phyloP scores from a whole-genome alignment of 1,140 invertebrate genomes.

The Sitobion miscanthi region DNA sequence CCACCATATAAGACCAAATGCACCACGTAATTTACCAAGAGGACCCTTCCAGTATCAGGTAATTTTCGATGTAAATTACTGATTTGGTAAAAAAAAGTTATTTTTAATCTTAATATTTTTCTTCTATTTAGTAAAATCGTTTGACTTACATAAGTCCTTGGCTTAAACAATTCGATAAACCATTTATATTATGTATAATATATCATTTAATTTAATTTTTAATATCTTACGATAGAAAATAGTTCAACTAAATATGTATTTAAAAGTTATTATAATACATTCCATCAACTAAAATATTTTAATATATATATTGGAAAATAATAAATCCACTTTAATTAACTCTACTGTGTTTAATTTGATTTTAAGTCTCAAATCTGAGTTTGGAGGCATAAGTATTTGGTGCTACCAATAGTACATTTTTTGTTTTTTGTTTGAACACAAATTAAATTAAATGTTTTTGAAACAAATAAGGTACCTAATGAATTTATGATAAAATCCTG shows the following conservation, averaged over 20 bases:
- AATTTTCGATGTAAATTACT: constrained; percentile 50
- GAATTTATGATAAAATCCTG: neutral
- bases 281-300: neutral
- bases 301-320: neutral
- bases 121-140: neutral
- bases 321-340: neutral
- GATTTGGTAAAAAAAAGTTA: neutral
- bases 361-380: neutral
- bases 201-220: neutral
- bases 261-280: neutral
- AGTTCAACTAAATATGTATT: neutral
- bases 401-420: neutral
- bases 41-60: constrained; percentile 54
- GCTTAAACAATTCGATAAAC: neutral
- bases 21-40: constrained; percentile 56
- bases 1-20: constrained; percentile 54
- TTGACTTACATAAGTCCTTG: neutral
- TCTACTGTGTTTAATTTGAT: neutral
- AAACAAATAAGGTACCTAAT: neutral
- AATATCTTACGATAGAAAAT: neutral
- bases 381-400: neutral
- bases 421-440: neutral
- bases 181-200: neutral
- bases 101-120: neutral
- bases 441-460: neutral